These are phyloP conservation scores for Himalopsyche anomala DNA, from an alignment of 2,888 invertebrate species.

Conservation along the genomic window DNA sequence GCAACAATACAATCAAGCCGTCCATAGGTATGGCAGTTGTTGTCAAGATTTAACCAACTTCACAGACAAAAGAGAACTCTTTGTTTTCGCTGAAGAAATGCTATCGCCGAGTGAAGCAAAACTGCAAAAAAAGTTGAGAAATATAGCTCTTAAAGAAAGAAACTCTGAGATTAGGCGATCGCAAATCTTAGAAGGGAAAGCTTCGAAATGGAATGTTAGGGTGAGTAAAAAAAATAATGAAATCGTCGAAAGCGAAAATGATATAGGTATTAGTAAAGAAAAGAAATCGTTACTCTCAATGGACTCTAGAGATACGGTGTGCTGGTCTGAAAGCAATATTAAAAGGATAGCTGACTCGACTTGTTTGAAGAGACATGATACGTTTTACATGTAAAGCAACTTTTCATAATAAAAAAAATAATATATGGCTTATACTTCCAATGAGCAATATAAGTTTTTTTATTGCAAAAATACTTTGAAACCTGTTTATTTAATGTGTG, in stretches of 20 bases:
- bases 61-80: constrained; percentile 57
- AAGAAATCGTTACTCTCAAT: constrained; percentile 6
- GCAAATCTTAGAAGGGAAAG: constrained; percentile 4
- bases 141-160: constrained; percentile 56
- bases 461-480: background rate
- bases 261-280: background rate
- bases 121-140: constrained; percentile 58
- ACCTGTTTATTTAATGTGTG: background rate
- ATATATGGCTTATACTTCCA: background rate
- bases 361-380: constrained; percentile 29
- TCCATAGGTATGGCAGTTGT: constrained; percentile 54
- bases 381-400: constrained; percentile 16
- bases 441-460: background rate
- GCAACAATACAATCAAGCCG: constrained; percentile 63
- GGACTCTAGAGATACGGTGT: constrained; percentile 10
- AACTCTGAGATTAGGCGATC: background rate
- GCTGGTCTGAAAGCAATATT: constrained; percentile 28
- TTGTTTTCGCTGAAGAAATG: constrained; percentile 57
- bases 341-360: constrained; percentile 7
- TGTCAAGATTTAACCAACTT: constrained; percentile 46
- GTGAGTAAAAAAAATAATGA: constrained; percentile 9
- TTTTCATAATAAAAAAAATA: background rate
- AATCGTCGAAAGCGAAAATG: background rate
- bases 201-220: constrained; percentile 19
- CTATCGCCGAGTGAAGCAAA: constrained; percentile 62